phyloP scores from a whole-genome alignment of 1,140 invertebrate genomes.

The Ceratina japonica region DNA sequence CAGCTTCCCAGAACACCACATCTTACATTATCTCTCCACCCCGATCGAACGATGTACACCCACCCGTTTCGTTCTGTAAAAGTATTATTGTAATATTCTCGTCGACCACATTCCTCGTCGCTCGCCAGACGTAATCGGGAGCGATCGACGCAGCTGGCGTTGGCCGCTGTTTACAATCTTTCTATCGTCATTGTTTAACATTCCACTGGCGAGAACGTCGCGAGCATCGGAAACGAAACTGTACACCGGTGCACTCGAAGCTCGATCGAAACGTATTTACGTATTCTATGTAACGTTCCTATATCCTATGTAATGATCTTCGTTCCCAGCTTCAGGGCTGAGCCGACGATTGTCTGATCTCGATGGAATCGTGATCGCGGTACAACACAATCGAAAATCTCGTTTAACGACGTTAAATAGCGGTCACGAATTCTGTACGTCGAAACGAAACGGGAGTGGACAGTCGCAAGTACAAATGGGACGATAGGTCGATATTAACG shows the following conservation, averaged over 20 bases:
- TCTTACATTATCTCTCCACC: constrained; percentile 17
- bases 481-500: not conserved
- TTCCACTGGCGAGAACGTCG: constrained; percentile 3
- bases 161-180: constrained; percentile 53
- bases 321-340: no score
- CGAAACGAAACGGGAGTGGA: no score
- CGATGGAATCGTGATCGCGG: no score
- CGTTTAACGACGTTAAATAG: no score
- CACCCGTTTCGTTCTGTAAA: no score
- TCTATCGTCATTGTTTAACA: constrained; percentile 34
- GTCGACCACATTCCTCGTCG: constrained; percentile 45
- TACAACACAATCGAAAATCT: no score
- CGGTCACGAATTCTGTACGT: no score
- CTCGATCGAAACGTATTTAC: no score
- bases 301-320: no score
- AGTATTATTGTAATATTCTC: not conserved
- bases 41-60: not conserved
- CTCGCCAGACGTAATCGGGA: constrained; percentile 34
- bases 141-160: not conserved
- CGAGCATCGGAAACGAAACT: not conserved
- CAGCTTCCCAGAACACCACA: constrained; percentile 30
- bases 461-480: no score
- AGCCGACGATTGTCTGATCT: no score
- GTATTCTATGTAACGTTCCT: no score
- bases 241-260: not conserved